Evolutionary conservation across 2,113 vertebrate species (phyloP).

Genomic region (Malurus elegans): DNA sequence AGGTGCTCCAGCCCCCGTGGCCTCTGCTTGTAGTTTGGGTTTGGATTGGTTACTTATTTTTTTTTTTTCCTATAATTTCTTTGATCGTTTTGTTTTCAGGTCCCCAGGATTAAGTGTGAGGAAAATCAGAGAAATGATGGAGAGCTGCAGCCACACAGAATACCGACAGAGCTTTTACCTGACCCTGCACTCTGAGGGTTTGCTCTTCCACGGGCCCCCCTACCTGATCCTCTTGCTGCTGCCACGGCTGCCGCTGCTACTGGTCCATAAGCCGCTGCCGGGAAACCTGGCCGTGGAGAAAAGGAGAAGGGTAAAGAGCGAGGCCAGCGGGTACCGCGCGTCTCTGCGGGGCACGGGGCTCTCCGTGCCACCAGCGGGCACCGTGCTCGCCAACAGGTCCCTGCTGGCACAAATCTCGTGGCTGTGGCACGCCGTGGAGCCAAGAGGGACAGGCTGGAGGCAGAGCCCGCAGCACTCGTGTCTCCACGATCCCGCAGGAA

Average conservation of each 20-base stretch:
- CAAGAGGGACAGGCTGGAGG: not conserved
- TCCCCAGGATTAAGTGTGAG: slow-evolving; percentile 56
- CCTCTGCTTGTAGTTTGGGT: slow-evolving; percentile 45
- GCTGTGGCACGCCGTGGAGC: rapidly evolving
- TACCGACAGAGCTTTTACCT: slow-evolving; percentile 91
- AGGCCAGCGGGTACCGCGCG: not conserved
- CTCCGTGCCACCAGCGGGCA: not conserved
- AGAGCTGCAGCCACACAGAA: slow-evolving; percentile 91
- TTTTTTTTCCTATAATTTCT: not conserved
- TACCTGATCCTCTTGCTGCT: slow-evolving; percentile 98
- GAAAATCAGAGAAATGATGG: slow-evolving; percentile 78
- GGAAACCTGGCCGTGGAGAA: slow-evolving; percentile 86
- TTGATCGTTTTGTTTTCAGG: not conserved
- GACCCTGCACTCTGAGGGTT: slow-evolving; percentile 92
- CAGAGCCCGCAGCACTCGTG: not conserved
- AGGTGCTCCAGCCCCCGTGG: slow-evolving; percentile 50
- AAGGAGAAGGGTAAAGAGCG: slow-evolving; percentile 57
- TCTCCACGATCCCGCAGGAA: not conserved
- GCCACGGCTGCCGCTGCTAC: slow-evolving; percentile 94
- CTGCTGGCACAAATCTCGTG: not conserved
- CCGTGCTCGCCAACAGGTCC: rapidly evolving
- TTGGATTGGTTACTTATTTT: not conserved
- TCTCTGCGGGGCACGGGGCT: not conserved
- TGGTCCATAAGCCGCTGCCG: slow-evolving; percentile 94
- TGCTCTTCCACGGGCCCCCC: slow-evolving; percentile 90